Conservation (phyloP, 1,140 invertebrate genomes). For the Diachasmimorpha longicaudata region DNA sequence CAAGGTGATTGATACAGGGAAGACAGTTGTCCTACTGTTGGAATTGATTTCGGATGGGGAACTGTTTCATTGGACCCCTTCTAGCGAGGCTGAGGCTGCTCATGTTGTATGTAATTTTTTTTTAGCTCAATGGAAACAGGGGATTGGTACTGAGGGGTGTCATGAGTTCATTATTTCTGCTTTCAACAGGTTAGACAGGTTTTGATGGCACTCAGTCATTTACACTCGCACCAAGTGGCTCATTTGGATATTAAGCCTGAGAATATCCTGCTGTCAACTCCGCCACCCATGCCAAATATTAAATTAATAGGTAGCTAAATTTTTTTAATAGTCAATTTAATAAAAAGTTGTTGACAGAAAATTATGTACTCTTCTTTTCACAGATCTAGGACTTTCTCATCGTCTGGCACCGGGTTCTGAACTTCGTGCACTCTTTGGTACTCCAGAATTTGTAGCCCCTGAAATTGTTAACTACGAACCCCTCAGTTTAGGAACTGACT, state of each 20-base stretch:
- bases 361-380: slow-evolving; percentile 26
- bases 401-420: slow-evolving; percentile 63
- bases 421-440: slow-evolving; percentile 66
- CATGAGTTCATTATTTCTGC: background rate
- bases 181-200: slow-evolving; percentile 67
- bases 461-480: slow-evolving; percentile 77
- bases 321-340: too few species aligned
- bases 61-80: slow-evolving; percentile 68
- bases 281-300: slow-evolving; percentile 65
- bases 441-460: slow-evolving; percentile 70
- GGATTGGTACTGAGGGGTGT: background rate
- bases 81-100: slow-evolving; percentile 72
- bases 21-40: slow-evolving; percentile 70
- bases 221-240: slow-evolving; percentile 72
- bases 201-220: slow-evolving; percentile 70
- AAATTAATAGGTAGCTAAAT: slow-evolving; percentile 66
- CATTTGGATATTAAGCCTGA: slow-evolving; percentile 76
- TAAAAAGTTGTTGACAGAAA: too few species aligned
- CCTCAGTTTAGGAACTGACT: slow-evolving; percentile 70
- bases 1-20: slow-evolving; percentile 70
- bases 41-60: slow-evolving; percentile 71
- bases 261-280: slow-evolving; percentile 69
- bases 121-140: slow-evolving; percentile 1
- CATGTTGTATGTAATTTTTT: slow-evolving; percentile 56
- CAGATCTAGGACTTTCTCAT: slow-evolving; percentile 73